Evolutionary conservation across 2,888 invertebrate species (phyloP).

Genomic region (Agriotes lineatus): DNA sequence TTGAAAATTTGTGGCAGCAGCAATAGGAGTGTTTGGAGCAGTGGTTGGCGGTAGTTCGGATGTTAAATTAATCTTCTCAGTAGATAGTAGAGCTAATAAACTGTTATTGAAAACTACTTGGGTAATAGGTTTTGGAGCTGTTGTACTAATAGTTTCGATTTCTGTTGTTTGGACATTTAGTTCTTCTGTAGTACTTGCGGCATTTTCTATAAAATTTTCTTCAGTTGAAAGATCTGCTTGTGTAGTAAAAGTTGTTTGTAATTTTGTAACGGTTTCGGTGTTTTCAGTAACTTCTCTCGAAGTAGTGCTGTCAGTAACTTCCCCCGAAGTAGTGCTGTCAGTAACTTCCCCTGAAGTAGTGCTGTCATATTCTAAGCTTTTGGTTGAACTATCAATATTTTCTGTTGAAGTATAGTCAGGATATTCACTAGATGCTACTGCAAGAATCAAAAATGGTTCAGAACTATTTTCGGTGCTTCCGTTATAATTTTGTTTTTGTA

Average conservation of each 20-base stretch:
- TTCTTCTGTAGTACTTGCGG: not conserved
- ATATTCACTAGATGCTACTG: slow-evolving; percentile 15
- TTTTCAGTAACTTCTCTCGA: no score
- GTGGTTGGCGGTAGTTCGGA: not conserved
- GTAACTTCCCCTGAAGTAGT: slow-evolving; percentile 1
- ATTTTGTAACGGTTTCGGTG: not conserved
- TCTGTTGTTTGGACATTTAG: not conserved
- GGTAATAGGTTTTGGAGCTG: no score
- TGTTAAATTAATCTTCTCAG: not conserved
- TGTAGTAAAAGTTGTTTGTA: slow-evolving; percentile 5
- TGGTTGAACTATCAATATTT: slow-evolving; percentile 14
- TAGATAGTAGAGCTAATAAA: not conserved
- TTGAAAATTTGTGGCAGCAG: not conserved
- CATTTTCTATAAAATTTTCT: not conserved
- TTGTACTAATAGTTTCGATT: not conserved
- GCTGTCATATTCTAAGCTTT: not conserved
- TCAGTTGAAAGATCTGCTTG: not conserved
- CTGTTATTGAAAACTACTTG: not conserved
- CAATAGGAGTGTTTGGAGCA: not conserved
- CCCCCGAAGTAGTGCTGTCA: no score
- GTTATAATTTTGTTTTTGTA: slow-evolving; percentile 6
- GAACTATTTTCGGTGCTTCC: slow-evolving; percentile 1
- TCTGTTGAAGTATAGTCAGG: slow-evolving; percentile 31
- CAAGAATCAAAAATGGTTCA: slow-evolving; percentile 22
- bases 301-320: no score